Evolutionary conservation across 2,888 invertebrate genomes (phyloP).

Genomic region (Ganaspis brasiliensis): DNA sequence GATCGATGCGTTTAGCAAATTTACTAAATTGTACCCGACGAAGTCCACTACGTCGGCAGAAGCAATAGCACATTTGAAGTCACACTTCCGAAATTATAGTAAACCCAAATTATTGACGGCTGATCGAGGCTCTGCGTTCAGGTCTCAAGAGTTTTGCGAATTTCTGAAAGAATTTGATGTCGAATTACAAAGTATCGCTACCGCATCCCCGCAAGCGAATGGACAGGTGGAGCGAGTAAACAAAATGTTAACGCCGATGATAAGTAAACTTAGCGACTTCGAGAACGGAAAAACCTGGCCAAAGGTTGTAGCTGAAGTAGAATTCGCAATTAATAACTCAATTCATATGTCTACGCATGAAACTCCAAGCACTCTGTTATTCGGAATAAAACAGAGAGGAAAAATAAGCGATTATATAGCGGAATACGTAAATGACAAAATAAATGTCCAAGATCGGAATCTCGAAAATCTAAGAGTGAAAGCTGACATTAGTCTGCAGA

Average conservation of each 20-base stretch:
- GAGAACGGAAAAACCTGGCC: constrained; percentile 59
- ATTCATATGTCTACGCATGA: constrained; percentile 59
- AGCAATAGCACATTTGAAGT: constrained; percentile 38
- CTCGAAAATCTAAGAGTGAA: too few relatives aligned
- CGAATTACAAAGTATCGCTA: constrained; percentile 49
- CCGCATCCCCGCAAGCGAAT: constrained; percentile 55
- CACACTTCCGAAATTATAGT: constrained; percentile 43
- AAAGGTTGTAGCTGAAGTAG: constrained; percentile 53
- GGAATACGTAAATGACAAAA: too few relatives aligned
- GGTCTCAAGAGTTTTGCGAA: constrained; percentile 52
- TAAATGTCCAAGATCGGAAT: too few relatives aligned
- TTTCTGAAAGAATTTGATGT: constrained; percentile 48
- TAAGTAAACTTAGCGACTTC: constrained; percentile 52
- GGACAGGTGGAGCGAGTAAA: constrained; percentile 46
- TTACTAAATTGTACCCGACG: constrained; percentile 19
- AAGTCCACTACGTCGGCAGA: constrained; percentile 44
- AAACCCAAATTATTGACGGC: constrained; percentile 48
- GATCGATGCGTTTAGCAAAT: constrained; percentile 52
- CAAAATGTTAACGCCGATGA: constrained; percentile 55
- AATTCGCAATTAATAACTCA: constrained; percentile 61
- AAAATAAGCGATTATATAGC: too few relatives aligned
- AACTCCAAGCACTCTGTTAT: too few relatives aligned
- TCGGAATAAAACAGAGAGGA: too few relatives aligned
- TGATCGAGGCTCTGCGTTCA: constrained; percentile 57
- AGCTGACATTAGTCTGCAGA: too few relatives aligned